These are phyloP conservation scores for Listronotus oregonensis DNA, from an alignment of 1,140 invertebrate species.

Conservation along the genomic window DNA sequence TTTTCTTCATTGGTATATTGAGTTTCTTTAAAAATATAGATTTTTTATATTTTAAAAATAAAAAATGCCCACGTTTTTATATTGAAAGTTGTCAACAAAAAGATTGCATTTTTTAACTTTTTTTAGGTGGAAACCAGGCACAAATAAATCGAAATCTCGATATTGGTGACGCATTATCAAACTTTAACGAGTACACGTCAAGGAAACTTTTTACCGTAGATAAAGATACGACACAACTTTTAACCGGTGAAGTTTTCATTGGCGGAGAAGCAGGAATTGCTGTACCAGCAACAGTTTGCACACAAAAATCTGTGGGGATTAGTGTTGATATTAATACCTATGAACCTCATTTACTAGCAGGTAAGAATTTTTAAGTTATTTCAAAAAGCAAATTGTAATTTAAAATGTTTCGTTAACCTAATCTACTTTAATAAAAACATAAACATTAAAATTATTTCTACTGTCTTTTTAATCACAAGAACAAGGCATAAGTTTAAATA, in stretches of 20 bases:
- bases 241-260: conserved; percentile 83
- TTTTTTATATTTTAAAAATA: too few species aligned
- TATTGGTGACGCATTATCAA: conserved; percentile 81
- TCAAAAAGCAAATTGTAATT: too few species aligned
- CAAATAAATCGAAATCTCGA: conserved; percentile 80
- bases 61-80: neutral
- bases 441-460: too few species aligned
- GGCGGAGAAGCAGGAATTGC: conserved; percentile 90
- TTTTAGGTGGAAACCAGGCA: conserved; percentile 74
- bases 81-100: neutral
- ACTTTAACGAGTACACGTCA: conserved; percentile 88
- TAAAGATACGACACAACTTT: conserved; percentile 87
- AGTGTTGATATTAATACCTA: conserved; percentile 91
- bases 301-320: conserved; percentile 86
- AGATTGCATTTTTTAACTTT: neutral
- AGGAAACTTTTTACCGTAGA: conserved; percentile 80
- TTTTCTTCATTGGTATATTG: too few species aligned
- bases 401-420: too few species aligned
- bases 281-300: conserved; percentile 89
- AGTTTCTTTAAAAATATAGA: too few species aligned
- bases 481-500: too few species aligned
- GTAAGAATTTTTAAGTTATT: conserved; percentile 62
- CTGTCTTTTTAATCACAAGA: too few species aligned
- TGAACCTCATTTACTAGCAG: conserved; percentile 90
- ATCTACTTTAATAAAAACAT: too few species aligned